Base-by-base conservation (phyloP, 2,797 vertebrate species). In the Sardinella longiceps region DNA sequence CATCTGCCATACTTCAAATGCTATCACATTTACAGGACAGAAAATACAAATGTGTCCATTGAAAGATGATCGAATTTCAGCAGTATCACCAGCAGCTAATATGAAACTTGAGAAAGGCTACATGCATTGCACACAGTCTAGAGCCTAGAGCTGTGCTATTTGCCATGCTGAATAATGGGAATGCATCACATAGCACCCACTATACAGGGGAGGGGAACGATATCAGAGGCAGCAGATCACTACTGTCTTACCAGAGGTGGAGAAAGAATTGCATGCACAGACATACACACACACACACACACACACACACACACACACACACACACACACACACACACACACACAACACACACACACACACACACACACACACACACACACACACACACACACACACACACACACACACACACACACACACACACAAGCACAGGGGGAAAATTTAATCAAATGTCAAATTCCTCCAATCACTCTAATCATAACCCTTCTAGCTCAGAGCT, bases 371-470 rank as follows among this genome's bases (percentile, higher is more conserved):
- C 63, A 66, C 12, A 33, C 63, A 66, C 9, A 14, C 63, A 66
- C 63, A 33, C 28, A 66, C 30, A 70, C 63, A 37, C 63, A 70
- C 63, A 37, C 63, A 70, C 63, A 37, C 63, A 70, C 63, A 70
- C 63, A 70, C 63, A 70, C 30, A 70, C 63, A 70, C 63, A 70
- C 60, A 66, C 25, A 66, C 60, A 14, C 60, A 30, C 60, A 30
- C 60, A 30, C 60, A 66, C 28, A 66, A 25, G 30, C 12, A 70
- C 12, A 18, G 14, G 11, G 12, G 9, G 5, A 37, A 15, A 74
- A 77, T 77, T 77, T 18, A 77, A 77, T 77, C 70, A 15, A 30
- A 74, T 33, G 14, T 33, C 33, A 74, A 1, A 39, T 74, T 74
- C 14, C 66, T 33, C 33, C 14, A 1, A 15, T 18, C 30, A 15